Evolutionary conservation across 35 echinoderm and acorn worm genomes (phyloP).

Genomic region (Acanthaster planci): DNA sequence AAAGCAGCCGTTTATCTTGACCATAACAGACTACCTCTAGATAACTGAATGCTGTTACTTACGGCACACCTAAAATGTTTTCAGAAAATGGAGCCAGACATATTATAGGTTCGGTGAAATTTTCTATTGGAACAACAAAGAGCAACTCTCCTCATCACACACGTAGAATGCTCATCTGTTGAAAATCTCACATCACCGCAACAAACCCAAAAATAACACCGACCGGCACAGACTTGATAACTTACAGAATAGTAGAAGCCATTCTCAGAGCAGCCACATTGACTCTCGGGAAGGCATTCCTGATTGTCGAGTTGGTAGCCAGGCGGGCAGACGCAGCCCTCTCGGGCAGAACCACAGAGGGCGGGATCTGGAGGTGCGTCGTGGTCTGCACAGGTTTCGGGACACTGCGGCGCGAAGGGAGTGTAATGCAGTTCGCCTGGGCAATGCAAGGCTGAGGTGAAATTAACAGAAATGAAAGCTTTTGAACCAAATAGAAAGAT

Average conservation of each 20-base stretch:
- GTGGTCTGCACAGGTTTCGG: slow-evolving; percentile 52
- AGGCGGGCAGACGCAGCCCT: slow-evolving; percentile 80
- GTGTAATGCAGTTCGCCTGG: slow-evolving; percentile 5
- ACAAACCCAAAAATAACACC: too few species aligned
- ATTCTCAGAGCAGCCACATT: slow-evolving; percentile 73
- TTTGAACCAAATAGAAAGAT: not conserved
- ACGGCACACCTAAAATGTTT: too few species aligned
- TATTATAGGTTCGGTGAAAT: too few species aligned
- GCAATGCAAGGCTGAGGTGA: slow-evolving; percentile 29
- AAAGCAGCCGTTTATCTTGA: too few species aligned
- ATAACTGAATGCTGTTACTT: too few species aligned
- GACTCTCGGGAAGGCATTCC: slow-evolving; percentile 46
- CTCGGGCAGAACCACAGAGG: slow-evolving; percentile 52
- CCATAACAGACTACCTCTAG: too few species aligned
- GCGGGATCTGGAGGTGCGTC: not conserved
- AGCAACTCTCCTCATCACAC: too few species aligned
- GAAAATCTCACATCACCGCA: too few species aligned
- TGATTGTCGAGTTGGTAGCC: slow-evolving; percentile 52
- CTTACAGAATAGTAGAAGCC: slow-evolving; percentile 67
- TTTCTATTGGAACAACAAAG: too few species aligned
- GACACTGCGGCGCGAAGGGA: slow-evolving; percentile 52
- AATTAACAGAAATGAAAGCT: not conserved
- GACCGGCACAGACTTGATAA: too few species aligned
- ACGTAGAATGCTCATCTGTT: too few species aligned
- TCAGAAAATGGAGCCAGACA: too few species aligned